Percentiles rank a stretch among this genome's conserved stretches.
These are phyloP conservation scores for Lutraria rhynchaena DNA, from an alignment of 1,140 invertebrate species.

Conservation along the genomic window DNA sequence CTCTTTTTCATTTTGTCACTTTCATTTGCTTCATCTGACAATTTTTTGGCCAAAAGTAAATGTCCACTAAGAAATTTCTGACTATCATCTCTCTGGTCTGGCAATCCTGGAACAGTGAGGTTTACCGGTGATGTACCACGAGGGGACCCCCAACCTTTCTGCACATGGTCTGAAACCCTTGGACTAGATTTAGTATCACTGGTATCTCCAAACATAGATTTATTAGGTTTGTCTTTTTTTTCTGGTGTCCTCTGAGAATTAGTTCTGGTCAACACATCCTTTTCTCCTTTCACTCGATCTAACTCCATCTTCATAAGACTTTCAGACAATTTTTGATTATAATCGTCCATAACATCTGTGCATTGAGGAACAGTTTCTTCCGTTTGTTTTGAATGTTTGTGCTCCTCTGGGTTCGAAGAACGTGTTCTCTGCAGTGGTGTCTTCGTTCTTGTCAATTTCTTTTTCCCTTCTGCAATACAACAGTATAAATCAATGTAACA, in stretches of 20 bases:
- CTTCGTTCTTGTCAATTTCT: conserved; percentile 65
- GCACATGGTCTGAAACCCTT: not conserved
- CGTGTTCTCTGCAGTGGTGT: conserved; percentile 68
- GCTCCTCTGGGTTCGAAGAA: conserved; percentile 65
- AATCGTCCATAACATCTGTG: conserved; percentile 50
- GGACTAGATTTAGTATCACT: conserved; percentile 23
- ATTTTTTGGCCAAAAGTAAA: conserved; percentile 80
- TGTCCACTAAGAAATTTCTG: conserved; percentile 78
- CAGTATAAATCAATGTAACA: not conserved
- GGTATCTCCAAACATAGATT: conserved; percentile 3
- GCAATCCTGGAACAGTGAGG: conserved; percentile 51
- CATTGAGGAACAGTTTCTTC: conserved; percentile 20
- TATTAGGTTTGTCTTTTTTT: conserved; percentile 24
- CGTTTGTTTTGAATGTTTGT: conserved; percentile 6
- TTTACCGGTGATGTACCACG: conserved; percentile 61
- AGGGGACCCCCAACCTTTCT: conserved; percentile 28
- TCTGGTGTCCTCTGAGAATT: conserved; percentile 10
- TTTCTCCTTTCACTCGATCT: conserved; percentile 10
- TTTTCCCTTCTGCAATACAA: conserved; percentile 13
- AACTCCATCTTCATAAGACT: conserved; percentile 61
- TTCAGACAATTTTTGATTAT: conserved; percentile 70
- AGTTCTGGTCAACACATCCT: not conserved
- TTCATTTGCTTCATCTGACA: conserved; percentile 81
- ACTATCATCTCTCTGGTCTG: conserved; percentile 51
- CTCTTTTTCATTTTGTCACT: conserved; percentile 62